Evolutionary conservation across 2,888 invertebrate species (phyloP), one percentile per base, ranked within the genome.

Genomic region (Plusia festucae): DNA sequence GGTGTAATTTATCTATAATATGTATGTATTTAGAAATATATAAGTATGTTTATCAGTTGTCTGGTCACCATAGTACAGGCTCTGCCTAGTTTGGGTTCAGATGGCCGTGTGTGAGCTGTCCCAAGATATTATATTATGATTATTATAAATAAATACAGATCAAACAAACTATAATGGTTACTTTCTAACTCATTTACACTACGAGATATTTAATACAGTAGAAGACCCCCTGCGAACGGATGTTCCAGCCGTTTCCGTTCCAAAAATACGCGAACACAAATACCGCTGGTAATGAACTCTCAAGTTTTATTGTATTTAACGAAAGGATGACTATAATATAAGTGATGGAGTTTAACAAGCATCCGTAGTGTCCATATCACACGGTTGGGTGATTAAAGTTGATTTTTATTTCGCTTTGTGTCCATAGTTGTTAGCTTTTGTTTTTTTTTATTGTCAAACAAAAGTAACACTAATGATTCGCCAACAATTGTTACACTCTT

Each of bases 201-300:
- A 32, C 58, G 34, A 66, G 63, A 58, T 60, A 60, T 57, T 54
- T 24, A 73, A 52, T 49, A 60, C 53, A 60, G 62, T 58, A 20
- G 60, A 78, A 61, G 90, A 89, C 90, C 90, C 90, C 90, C 90
- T 82, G 85, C 89, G 76, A 87, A 87, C 89, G 88, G 86, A 89
- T 76, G 83, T 74, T 68, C 78, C 62, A 70, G 68, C 52, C 82
- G 80, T 84, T 85, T 88, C 90, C 89, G 87, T 74, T 87, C 82
- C 73, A 20, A 78, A 88, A 87, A 89, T 90, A 90, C 69, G 60
- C 65, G 60, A 52, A 72, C 85, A 69, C 68, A 87, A 87, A 87
- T 89, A 88, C 83, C 82, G 57, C 70, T 72, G 70, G 73, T 84
- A 81, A 82, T 82, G 85, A 80, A 77, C 76, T 77, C 75, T 68